Conservation (phyloP, 2,113 vertebrate genomes). For the Oceanodroma tethys region DNA sequence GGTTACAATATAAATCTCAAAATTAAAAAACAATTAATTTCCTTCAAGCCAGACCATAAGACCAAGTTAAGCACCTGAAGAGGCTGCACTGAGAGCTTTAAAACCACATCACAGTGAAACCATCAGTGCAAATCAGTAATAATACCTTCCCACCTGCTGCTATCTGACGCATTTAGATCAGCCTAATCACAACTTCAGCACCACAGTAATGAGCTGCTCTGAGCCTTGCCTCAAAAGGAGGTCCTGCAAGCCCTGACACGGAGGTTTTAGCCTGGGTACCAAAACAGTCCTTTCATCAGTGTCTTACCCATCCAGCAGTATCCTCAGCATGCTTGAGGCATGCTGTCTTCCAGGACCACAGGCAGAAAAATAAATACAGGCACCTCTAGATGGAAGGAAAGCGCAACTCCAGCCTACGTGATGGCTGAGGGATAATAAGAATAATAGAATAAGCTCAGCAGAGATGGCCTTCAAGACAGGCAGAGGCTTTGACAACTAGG, state of each 20-base stretch:
- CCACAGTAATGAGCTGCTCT: not conserved
- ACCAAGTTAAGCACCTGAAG: not conserved
- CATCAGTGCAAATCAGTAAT: not conserved
- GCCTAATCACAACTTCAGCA: not conserved
- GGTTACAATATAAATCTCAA: not conserved
- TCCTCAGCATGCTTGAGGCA: not conserved
- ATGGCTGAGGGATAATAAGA: not conserved
- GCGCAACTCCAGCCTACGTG: not conserved
- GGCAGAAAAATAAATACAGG: not conserved
- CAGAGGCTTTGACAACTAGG: constrained; percentile 36
- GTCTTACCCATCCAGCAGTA: not conserved
- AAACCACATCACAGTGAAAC: not conserved
- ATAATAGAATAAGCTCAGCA: not conserved
- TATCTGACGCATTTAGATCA: not conserved
- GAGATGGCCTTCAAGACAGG: not conserved
- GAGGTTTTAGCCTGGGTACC: not conserved
- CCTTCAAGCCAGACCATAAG: not conserved
- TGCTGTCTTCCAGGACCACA: not conserved
- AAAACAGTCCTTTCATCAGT: not conserved
- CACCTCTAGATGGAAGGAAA: not conserved
- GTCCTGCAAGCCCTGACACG: not conserved
- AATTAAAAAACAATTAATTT: not conserved
- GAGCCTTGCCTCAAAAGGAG: not conserved
- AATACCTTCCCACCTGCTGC: not conserved
- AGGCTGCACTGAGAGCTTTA: not conserved